Base-by-base conservation (phyloP, 2,797 vertebrate genomes). In the Dryobates pubescens region DNA sequence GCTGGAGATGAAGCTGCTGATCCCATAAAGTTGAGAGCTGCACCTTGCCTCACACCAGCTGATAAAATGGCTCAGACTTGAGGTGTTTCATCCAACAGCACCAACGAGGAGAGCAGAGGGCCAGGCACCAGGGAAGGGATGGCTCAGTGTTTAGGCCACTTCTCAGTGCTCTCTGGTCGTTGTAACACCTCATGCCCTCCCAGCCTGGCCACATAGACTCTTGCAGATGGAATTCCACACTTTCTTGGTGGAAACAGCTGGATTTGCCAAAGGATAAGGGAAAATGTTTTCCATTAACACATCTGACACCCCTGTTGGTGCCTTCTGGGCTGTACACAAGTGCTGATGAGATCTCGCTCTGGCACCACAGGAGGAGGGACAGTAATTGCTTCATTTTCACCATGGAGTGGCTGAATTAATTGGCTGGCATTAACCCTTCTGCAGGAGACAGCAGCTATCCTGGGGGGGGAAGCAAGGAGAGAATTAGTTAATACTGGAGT, bases 281-380 rank as follows among this genome's bases (percentile, higher is more conserved):
- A 11, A 89, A 90, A 82, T 92, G 90, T 90, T 94, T 92, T 41
- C 92, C 82, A 93, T 95, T 95, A 95, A 62, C 90, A 89, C 83
- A 19, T 94, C 90, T 32, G 53, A 88, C 90, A 86, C 70, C 53
- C 58, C 71, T 2, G 6, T 64, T 22, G 70, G 82, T 34, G 70
- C 13, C 2, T 10, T 61, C 86, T 53, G 4, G 2, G 73, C 30
- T 57, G 49, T n/a, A 32, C 0, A 0, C 41, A 7, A 87, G 88
- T 51, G 93, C 61, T 96, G 90, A 96, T 88, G 94, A 94, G 92
- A 67, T 93, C 90, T 89, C 64, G 8, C 72, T 65, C 88, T 29
- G 77, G 59, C 69, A 27, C 89, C 5, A 0, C 18, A 26, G 92
- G 73, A 90, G 59, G 7, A 73, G 59, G 80, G 63, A 63, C 47